These are phyloP conservation scores for Chiridota heheva DNA, from an alignment of 35 echinoderm and acorn worm genomes.

Conservation along the genomic window DNA sequence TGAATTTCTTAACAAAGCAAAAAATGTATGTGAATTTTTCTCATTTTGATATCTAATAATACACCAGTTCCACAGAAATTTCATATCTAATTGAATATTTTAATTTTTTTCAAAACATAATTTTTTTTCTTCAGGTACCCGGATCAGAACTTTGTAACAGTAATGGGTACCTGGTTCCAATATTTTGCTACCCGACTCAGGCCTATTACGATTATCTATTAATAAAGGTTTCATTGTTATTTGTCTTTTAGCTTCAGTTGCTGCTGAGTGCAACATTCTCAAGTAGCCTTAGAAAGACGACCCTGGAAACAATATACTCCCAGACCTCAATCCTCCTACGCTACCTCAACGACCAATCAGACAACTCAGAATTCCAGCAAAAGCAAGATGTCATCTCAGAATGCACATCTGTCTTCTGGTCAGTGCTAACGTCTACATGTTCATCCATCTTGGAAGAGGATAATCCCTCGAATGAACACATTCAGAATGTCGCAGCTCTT, in stretches of 20 bases:
- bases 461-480: neutral
- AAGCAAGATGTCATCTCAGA: neutral
- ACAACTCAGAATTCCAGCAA: neutral
- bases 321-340: slow-evolving; percentile 72
- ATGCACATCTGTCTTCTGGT: slow-evolving; percentile 46
- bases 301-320: slow-evolving; percentile 50
- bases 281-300: slow-evolving; percentile 41
- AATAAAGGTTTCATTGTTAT: neutral
- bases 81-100: too few species aligned
- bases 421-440: slow-evolving; percentile 54
- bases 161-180: too few species aligned
- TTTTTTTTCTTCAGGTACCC: neutral
- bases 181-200: neutral
- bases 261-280: slow-evolving; percentile 48
- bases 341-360: slow-evolving; percentile 62
- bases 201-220: neutral
- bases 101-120: too few species aligned
- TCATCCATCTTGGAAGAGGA: slow-evolving; percentile 20
- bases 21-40: too few species aligned
- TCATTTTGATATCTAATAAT: too few species aligned
- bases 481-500: slow-evolving; percentile 20
- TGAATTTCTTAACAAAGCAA: too few species aligned
- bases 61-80: too few species aligned
- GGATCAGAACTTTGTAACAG: neutral
- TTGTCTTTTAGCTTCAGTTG: slow-evolving; percentile 62